Evolutionary conservation across 2,888 invertebrate species (phyloP).

Genomic region (Caradrina clavipalpis): DNA sequence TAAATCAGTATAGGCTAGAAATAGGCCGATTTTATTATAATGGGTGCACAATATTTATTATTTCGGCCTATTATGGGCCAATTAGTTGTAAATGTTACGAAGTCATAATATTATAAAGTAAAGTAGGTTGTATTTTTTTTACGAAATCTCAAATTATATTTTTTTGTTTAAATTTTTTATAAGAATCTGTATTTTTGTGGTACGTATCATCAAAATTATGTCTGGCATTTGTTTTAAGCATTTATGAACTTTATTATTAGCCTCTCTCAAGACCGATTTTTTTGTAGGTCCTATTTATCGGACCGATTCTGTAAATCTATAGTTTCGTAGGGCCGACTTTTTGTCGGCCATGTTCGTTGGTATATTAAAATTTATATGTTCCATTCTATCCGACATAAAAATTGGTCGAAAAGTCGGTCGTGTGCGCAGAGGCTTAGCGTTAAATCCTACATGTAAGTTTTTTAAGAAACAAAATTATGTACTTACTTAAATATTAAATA

Average conservation of each 20-base stretch:
- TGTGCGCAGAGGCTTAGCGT: no score
- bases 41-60: slow-evolving; percentile 31
- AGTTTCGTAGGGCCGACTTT: no score
- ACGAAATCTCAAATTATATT: slow-evolving; percentile 37
- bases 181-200: slow-evolving; percentile 1
- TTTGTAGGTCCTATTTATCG: no score
- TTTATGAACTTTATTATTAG: slow-evolving; percentile 21
- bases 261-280: no score
- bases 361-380: no score
- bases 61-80: not conserved
- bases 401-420: no score
- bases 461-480: slow-evolving; percentile 4
- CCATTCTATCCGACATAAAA: no score
- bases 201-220: slow-evolving; percentile 23
- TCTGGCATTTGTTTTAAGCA: slow-evolving; percentile 45
- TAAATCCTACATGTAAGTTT: not conserved
- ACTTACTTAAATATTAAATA: slow-evolving; percentile 29
- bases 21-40: slow-evolving; percentile 3
- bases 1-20: slow-evolving; percentile 2
- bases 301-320: no score
- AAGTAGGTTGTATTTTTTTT: slow-evolving; percentile 12
- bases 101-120: slow-evolving; percentile 43
- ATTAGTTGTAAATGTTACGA: slow-evolving; percentile 20
- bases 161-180: slow-evolving; percentile 4
- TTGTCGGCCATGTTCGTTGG: no score